Evolutionary conservation across 1,140 invertebrate genomes (phyloP).

Genomic region (Drosophila rhopaloa): DNA sequence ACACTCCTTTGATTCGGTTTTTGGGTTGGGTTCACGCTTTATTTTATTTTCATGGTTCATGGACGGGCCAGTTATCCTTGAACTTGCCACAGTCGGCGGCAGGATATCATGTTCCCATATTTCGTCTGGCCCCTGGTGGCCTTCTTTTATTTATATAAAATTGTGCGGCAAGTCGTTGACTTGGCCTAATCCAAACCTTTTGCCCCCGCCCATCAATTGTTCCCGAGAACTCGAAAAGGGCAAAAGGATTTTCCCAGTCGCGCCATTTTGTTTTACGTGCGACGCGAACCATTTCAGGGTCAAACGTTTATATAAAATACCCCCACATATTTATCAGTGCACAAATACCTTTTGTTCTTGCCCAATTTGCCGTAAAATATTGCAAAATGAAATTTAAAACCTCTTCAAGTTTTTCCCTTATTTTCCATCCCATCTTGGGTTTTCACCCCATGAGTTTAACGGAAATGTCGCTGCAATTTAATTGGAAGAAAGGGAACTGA

Average conservation of each 20-base stretch:
- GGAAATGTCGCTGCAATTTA: constrained; percentile 11
- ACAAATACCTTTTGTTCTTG: constrained; percentile 26
- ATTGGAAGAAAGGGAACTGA: not conserved
- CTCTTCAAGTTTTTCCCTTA: constrained; percentile 32
- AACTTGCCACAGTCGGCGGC: constrained; percentile 61
- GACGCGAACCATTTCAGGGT: constrained; percentile 40
- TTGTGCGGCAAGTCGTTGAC: constrained; percentile 43
- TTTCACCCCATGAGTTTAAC: not conserved
- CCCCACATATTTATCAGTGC: not conserved
- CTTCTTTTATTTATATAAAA: constrained; percentile 57
- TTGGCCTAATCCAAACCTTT: constrained; percentile 37
- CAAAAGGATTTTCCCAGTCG: constrained; percentile 46
- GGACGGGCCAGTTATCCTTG: constrained; percentile 68
- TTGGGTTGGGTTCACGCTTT: constrained; percentile 35
- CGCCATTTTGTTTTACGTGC: constrained; percentile 56
- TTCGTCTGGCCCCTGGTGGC: constrained; percentile 57
- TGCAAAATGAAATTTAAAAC: constrained; percentile 36
- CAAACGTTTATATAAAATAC: constrained; percentile 10
- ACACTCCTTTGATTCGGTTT: constrained; percentile 25
- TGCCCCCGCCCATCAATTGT: constrained; percentile 29
- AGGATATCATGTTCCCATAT: constrained; percentile 77
- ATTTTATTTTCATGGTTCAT: constrained; percentile 42
- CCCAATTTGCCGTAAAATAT: constrained; percentile 51
- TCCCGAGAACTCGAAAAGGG: constrained; percentile 1
- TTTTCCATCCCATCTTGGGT: not conserved